phyloP scores from a whole-genome alignment of 2,113 vertebrate species.

The Ciconia boyciana region DNA sequence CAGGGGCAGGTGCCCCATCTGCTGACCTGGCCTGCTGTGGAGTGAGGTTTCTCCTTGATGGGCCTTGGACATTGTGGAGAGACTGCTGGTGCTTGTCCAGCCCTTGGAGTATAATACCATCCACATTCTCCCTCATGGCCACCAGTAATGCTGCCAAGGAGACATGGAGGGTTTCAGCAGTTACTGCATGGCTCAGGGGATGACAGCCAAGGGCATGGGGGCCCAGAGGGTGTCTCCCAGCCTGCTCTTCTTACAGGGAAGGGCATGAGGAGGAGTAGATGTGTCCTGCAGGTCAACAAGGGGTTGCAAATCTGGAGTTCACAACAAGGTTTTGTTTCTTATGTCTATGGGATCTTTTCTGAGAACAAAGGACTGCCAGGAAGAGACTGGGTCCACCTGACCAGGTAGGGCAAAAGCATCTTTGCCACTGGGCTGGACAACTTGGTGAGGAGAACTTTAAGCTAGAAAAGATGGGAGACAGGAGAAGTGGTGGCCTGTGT shows the following conservation, averaged over 20 bases:
- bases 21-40: background rate
- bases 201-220: background rate
- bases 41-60: background rate
- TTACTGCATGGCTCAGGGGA: background rate
- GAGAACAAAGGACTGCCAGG: background rate
- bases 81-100: background rate
- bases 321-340: background rate
- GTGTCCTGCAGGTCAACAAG: background rate
- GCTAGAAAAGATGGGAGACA: background rate
- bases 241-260: background rate
- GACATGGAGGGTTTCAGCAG: background rate
- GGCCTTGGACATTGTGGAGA: background rate
- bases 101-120: too few species aligned
- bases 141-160: background rate
- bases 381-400: background rate
- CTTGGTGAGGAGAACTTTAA: background rate
- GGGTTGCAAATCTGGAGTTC: background rate
- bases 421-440: background rate
- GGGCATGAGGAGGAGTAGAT: background rate
- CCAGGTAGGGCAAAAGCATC: background rate
- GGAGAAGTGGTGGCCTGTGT: background rate
- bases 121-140: background rate
- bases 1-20: fast-evolving
- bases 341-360: background rate
- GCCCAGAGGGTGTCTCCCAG: background rate